Percentiles rank a stretch among this genome's conserved stretches.
These are phyloP conservation scores for Caerostris extrusa DNA, from an alignment of 1,140 invertebrate species.

Conservation along the genomic window DNA sequence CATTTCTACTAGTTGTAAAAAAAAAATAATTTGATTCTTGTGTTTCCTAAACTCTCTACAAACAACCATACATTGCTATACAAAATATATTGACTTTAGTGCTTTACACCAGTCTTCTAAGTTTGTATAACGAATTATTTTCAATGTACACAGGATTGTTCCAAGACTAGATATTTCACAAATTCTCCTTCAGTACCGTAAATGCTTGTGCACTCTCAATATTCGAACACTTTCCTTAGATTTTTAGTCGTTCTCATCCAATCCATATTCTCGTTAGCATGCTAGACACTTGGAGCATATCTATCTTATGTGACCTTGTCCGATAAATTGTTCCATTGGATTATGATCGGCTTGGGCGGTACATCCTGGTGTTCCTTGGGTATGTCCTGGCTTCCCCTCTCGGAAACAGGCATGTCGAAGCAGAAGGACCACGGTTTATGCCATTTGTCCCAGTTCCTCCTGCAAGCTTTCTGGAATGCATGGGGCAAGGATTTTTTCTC, in stretches of 20 bases:
- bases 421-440: constrained; percentile 62
- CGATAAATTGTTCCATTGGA: constrained; percentile 37
- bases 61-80: no score
- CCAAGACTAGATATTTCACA: background rate
- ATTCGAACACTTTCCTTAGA: background rate
- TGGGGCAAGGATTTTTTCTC: background rate
- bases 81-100: no score
- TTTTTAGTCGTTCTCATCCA: background rate
- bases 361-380: background rate
- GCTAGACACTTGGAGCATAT: background rate
- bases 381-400: background rate
- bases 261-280: background rate
- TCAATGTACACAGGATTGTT: no score
- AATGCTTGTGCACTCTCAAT: background rate
- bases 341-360: background rate
- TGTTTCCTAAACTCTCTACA: no score
- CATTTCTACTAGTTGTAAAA: no score
- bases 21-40: no score
- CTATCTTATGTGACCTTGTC: background rate
- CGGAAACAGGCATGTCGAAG: constrained; percentile 45
- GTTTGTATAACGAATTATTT: no score
- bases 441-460: constrained; percentile 25
- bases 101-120: no score
- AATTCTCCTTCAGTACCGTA: background rate
- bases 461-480: background rate